Base-by-base conservation (phyloP, 2,113 vertebrate genomes). In the Gadus chalcogrammus region DNA sequence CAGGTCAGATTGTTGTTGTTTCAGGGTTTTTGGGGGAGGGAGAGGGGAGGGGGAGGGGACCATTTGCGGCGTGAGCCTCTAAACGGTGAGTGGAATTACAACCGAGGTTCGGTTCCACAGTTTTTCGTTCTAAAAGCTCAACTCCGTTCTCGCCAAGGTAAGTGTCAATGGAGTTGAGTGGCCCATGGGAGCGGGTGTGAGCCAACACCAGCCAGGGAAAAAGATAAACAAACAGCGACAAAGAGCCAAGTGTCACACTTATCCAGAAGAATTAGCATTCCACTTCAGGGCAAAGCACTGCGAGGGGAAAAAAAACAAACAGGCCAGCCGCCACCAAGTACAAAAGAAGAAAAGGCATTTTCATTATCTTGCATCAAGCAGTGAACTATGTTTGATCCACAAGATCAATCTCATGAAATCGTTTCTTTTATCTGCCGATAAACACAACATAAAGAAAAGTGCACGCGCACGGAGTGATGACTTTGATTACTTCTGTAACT, bases 211-310 rank as follows among this genome's bases (percentile, higher is more conserved):
- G 81, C 76, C 73, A 79, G 68, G 79, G 80, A 78, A 79, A 78
- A 78, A 80, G 85, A 83, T 74, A 82, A 77, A 70, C 75, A 35
- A 52, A 61, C 55, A 70, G 66, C n/a, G 28, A 76, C 77, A 69
- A 28, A 64, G 67, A 63, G 71, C 24, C 0, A 64, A 20, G 27
- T 22, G 67, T 74, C 38, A 68, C 73, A 74, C 76, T 78, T 75
- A 79, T 76, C 79, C 71, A 77, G 80, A 84, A 69, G 66, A 67
- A 35, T 64, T 64, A 66, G 38, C 70, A 53, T 63, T 35, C 28
- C 65, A 68, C 74, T 59, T 35, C n/a, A 15, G 65, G 77, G 31
- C 55, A 73, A 70, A 17, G 64, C 12, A 64, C 27, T 13, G 31
- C 17, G 42, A 35, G 71, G 59, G 76, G 71, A 7, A 77, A 42